Base-by-base conservation (phyloP, 2,888 invertebrate genomes). In the Pseudococcus jackbeardsleyi region DNA sequence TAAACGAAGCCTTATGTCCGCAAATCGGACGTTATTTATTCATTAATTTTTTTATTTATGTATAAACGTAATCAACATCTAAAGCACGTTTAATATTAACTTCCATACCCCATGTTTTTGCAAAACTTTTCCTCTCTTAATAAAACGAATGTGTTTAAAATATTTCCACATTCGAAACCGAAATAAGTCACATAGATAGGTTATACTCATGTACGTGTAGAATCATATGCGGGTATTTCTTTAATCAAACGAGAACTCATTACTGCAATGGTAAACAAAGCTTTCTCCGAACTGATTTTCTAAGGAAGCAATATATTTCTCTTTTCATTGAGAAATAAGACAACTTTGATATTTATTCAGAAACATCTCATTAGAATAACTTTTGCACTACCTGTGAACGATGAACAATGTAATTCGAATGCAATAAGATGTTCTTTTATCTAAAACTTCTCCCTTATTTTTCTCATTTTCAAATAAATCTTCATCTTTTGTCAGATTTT, bases 331-430 rank as follows among this genome's bases (percentile, higher is more conserved):
- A 22, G 39, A 59, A 85, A 59, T 39, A 85, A 85, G 59, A 85
- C 59, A 59, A 85, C 84, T 85, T 85, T 59, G 85, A 85, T 85
- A 85, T 85, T 85, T 59, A 85, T 59, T 85, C 59, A 59, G 54
- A 85, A 54, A 85, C 85, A 59, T 85, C 59, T 85, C 85, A 85
- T 85, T 85, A 85, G 85, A 85, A 85, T 85, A 85, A 85, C 64
- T 85, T 85, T 85, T 85, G 64, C 85, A 85, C 26, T 85, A 85
- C 84, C 84, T 50, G 26, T 50, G 33, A 54, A 79, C 42, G 26
- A 33, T 33, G 79, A 79, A 79, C 79, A 79, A 79, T 79, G 79
- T 79, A 79, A 42, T 42, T 79, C 42, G 26, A 17, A 79, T 79
- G 79, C 79, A 79, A 79, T 79, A 79, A 79, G 79, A 79, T 79